Conservation (phyloP, 2,888 invertebrate genomes). For the Thereva nobilitata region DNA sequence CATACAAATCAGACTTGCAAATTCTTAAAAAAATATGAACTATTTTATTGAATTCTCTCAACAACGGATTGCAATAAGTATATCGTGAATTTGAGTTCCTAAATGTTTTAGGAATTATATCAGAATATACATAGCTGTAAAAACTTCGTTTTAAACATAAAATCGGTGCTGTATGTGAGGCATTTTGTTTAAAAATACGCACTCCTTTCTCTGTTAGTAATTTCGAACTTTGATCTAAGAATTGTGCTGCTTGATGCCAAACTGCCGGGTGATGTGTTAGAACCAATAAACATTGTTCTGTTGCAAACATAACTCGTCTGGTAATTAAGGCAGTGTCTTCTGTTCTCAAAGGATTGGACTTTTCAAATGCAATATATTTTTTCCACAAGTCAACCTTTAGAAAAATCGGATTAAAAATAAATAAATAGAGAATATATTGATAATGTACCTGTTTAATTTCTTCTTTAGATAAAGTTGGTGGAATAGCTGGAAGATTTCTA, state of each 20-base stretch:
- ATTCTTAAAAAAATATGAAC: too few species aligned
- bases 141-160: constrained; percentile 2
- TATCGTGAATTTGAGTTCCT: too few species aligned
- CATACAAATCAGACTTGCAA: too few species aligned
- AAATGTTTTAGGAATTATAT: not conserved
- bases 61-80: too few species aligned
- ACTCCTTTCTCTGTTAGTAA: constrained; percentile 93
- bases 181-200: constrained; percentile 53
- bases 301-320: constrained; percentile 95
- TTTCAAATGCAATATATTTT: constrained; percentile 97
- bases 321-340: constrained; percentile 95
- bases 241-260: constrained; percentile 98
- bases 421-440: not conserved
- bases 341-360: constrained; percentile 91
- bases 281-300: constrained; percentile 95
- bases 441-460: constrained; percentile 83
- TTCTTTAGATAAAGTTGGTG: constrained; percentile 88
- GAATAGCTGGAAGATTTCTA: constrained; percentile 92
- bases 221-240: constrained; percentile 92
- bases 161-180: constrained; percentile 13
- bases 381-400: constrained; percentile 94
- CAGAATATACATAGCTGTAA: constrained; percentile 11
- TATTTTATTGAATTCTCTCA: too few species aligned
- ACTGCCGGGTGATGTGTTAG: constrained; percentile 97
- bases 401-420: constrained; percentile 17